Evolutionary conservation across 2,113 vertebrate genomes (phyloP).

Genomic region (Oxyura jamaicensis): DNA sequence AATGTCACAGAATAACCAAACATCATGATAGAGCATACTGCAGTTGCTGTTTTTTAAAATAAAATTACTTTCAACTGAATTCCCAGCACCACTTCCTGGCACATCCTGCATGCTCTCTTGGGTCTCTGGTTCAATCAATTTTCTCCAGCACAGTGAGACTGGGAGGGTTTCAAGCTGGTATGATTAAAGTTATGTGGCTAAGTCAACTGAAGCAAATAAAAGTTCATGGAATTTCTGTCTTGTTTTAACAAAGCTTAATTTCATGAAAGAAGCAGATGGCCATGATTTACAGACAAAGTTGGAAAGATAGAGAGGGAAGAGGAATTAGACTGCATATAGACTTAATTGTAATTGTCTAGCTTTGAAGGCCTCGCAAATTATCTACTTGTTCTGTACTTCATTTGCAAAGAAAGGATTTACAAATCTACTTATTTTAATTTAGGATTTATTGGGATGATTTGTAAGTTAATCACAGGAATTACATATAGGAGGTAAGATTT

Average conservation of each 20-base stretch:
- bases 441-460: slow-evolving; percentile 27
- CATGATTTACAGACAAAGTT: not conserved
- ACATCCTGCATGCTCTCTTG: not conserved
- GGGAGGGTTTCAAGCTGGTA: not conserved
- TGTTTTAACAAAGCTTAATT: not conserved
- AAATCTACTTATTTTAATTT: slow-evolving; percentile 13
- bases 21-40: not conserved
- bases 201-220: not conserved
- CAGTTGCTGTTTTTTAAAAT: not conserved
- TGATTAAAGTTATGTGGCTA: not conserved
- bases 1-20: not conserved
- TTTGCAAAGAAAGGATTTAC: slow-evolving; percentile 18
- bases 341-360: slow-evolving; percentile 3
- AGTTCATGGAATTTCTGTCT: not conserved
- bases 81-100: not conserved
- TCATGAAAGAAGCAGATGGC: not conserved
- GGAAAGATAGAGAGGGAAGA: not conserved
- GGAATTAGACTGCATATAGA: not conserved
- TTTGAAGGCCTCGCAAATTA: slow-evolving; percentile 1
- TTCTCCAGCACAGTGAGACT: not conserved
- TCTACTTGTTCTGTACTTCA: not conserved
- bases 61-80: not conserved
- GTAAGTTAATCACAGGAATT: slow-evolving; percentile 34
- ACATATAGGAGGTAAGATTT: not conserved
- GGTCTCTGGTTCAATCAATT: not conserved